Evolutionary conservation across 2,113 vertebrate species (phyloP).

Genomic region (Ceyx margarethae): DNA sequence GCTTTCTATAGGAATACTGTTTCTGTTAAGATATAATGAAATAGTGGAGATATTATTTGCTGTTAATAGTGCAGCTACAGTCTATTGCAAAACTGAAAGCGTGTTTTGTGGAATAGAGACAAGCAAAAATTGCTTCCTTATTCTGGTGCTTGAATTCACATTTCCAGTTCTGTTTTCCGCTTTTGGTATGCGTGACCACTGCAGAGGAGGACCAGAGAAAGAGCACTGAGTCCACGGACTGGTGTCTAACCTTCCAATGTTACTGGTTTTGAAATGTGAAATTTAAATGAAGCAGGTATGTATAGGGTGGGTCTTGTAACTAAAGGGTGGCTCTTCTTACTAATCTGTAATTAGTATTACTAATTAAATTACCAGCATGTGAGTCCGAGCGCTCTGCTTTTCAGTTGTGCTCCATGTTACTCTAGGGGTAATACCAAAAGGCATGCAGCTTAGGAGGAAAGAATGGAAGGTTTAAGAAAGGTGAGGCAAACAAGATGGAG

Average conservation of each 20-base stretch:
- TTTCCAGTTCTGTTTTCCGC: constrained; percentile 54
- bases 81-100: constrained; percentile 63
- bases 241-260: background rate
- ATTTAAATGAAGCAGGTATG: constrained; percentile 39
- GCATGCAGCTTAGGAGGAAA: background rate
- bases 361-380: background rate
- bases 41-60: constrained; percentile 57
- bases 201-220: constrained; percentile 17
- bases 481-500: background rate
- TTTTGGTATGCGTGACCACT: background rate
- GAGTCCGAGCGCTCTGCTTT: background rate
- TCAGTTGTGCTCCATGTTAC: background rate
- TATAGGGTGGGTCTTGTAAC: background rate
- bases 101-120: constrained; percentile 44
- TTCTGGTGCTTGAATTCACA: constrained; percentile 61
- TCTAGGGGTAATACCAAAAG: background rate
- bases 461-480: background rate
- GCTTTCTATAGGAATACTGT: constrained; percentile 51
- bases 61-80: constrained; percentile 52
- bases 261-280: constrained; percentile 30
- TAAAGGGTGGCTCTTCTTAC: background rate
- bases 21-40: constrained; percentile 45
- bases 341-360: constrained; percentile 20
- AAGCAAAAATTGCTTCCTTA: constrained; percentile 60
- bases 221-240: background rate